Conservation (phyloP, 2,888 invertebrate genomes). For the Hirtodrosophila duncani region DNA sequence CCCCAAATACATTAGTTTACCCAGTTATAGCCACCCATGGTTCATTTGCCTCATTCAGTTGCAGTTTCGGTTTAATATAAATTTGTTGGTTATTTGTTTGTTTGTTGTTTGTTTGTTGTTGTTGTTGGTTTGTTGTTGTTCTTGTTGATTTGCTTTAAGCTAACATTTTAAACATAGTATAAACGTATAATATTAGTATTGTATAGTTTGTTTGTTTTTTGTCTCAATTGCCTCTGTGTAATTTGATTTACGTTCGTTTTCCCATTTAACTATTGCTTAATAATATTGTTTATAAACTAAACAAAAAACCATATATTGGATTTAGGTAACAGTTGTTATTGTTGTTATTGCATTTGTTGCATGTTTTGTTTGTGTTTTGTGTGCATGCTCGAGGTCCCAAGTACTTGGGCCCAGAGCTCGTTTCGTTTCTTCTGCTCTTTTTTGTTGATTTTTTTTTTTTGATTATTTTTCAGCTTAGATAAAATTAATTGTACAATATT, state of each 20-base stretch:
- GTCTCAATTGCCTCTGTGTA: conserved; percentile 33
- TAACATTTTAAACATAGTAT: too few species aligned
- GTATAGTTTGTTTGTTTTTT: conserved; percentile 18
- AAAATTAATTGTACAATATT: too few species aligned
- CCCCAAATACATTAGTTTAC: not conserved
- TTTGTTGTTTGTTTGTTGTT: conserved; percentile 22
- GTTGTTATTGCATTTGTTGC: conserved; percentile 26
- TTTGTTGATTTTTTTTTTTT: conserved; percentile 12
- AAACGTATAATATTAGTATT: too few species aligned
- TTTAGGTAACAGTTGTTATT: conserved; percentile 29
- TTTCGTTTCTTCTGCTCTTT: conserved; percentile 17
- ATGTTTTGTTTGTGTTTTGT: not conserved
- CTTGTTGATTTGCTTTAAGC: conserved; percentile 60
- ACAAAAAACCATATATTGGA: too few species aligned
- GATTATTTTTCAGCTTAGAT: too few species aligned
- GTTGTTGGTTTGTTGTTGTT: too few species aligned
- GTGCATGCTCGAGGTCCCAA: conserved; percentile 3
- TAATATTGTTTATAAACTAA: too few species aligned
- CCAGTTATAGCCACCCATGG: not conserved
- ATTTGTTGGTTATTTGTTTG: conserved; percentile 41
- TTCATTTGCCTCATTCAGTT: conserved; percentile 36
- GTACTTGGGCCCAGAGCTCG: not conserved
- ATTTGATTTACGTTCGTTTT: conserved; percentile 32
- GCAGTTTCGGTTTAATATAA: conserved; percentile 30
- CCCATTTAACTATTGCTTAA: too few species aligned